Base-by-base conservation (phyloP, 1,140 invertebrate genomes). In the Drosophila virilis region DNA sequence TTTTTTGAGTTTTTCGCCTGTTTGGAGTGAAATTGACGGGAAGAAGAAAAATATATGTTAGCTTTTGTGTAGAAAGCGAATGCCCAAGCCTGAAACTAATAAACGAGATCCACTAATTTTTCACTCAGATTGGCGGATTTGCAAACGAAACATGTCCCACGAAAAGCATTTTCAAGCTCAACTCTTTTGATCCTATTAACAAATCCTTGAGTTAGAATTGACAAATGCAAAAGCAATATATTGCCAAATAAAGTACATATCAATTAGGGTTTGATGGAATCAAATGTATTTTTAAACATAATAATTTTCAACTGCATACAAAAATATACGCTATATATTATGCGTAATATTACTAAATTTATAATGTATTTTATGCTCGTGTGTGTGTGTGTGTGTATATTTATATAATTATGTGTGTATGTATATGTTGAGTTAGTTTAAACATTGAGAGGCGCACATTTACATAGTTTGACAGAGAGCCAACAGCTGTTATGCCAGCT, bases 301-400 rank as follows among this genome's bases (percentile, higher is more conserved):
- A 67, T 73, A 50, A 74, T 69, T 74, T 66, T 77, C 55, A 69
- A 74, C 74, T 48, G 78, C 59, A 74, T 81, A 84, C 74, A 85
- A 85, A 84, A 85, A 84, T 84, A 83, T 79, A 71, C 77, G 80
- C 73, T 46, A 75, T 61, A 42, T 73, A 42, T 50, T 79, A 45
- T 60, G 62, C 43, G 40, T 51, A 74, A 60, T 72, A 38, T 60
- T 33, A 62, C 68, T 64, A 55, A 48, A 50, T 57, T 40, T 64
- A 64, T 70, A 70, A 57, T 32, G 60, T 66, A 52, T 51, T 54
- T 45, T 48, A 28, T 50, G 10, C 15, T n/a, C n/a, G 45, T 22
- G 22, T 22, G 22, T 5, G 22, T 28, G 22, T 28, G 22, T 28
- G 22, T 28, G 22, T 28, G 22, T 28, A 15, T 52, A 22, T 58